phyloP scores from a whole-genome alignment of 1,140 invertebrate genomes.

The Metopolophium dirhodum region DNA sequence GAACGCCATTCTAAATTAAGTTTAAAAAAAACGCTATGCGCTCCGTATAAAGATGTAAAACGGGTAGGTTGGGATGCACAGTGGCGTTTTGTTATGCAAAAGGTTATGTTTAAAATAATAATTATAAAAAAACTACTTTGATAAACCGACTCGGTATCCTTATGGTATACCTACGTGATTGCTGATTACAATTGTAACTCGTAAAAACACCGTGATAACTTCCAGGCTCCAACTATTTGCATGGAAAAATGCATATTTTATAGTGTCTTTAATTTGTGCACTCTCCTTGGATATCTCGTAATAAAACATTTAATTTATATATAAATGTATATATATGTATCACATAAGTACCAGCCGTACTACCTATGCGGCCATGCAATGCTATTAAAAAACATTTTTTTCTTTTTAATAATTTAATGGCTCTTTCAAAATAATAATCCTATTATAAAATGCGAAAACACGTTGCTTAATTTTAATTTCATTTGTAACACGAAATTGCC shows the following conservation, averaged over 20 bases:
- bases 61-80: not conserved
- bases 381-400: constrained; percentile 32
- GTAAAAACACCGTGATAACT: constrained; percentile 48
- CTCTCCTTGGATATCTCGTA: constrained; percentile 31
- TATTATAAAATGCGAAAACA: constrained; percentile 39
- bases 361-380: not conserved
- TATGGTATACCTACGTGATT: not conserved
- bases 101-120: constrained; percentile 31
- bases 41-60: not conserved
- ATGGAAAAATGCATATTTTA: constrained; percentile 28
- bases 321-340: not conserved
- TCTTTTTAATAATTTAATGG: constrained; percentile 25
- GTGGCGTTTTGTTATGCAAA: not conserved
- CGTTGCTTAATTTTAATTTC: constrained; percentile 22
- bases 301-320: constrained; percentile 41
- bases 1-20: not conserved
- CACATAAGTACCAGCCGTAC: not conserved
- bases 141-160: constrained; percentile 21
- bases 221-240: constrained; percentile 4
- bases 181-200: constrained; percentile 51
- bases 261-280: constrained; percentile 49
- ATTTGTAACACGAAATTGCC: constrained; percentile 28
- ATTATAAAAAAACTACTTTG: constrained; percentile 30
- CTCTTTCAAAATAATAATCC: constrained; percentile 11
- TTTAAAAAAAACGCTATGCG: not conserved